Conservation (phyloP, 2,113 vertebrate genomes). For the Ammospiza nelsoni region DNA sequence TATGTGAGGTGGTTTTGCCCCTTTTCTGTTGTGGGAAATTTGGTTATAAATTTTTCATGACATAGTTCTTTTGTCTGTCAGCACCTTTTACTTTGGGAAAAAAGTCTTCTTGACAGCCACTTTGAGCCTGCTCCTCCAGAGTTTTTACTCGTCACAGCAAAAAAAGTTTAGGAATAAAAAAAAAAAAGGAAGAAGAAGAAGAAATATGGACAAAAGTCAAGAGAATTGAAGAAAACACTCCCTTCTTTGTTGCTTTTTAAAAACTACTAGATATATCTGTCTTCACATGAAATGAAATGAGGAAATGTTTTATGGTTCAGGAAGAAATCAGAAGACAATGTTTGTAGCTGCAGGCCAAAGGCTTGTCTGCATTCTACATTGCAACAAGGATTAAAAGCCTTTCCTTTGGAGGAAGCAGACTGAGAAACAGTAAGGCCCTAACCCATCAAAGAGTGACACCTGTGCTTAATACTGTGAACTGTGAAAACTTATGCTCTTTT, state of each 20-base stretch:
- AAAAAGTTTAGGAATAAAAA: background rate
- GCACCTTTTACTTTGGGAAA: conserved; percentile 44
- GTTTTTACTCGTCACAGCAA: conserved; percentile 1
- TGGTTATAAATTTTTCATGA: conserved; percentile 70
- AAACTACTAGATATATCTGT: background rate
- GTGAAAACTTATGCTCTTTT: background rate
- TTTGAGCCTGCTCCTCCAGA: conserved; percentile 51
- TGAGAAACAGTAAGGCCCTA: background rate
- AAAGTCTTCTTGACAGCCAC: conserved; percentile 52
- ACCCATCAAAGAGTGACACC: background rate
- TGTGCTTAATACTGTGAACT: background rate
- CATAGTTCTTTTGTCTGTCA: conserved; percentile 62
- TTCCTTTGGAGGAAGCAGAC: background rate
- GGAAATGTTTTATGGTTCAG: background rate
- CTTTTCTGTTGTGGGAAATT: conserved; percentile 48
- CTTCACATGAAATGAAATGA: background rate
- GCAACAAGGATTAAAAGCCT: background rate
- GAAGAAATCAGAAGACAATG: background rate
- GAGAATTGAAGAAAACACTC: background rate
- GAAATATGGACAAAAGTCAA: background rate
- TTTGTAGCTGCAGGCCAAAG: background rate
- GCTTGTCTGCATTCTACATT: background rate
- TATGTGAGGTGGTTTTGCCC: conserved; percentile 43
- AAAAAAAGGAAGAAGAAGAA: background rate
- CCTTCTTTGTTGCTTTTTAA: background rate